Evolutionary conservation across 1,140 invertebrate species (phyloP), one percentile per base, ranked within the genome.

Genomic region (Bombus breviceps): DNA sequence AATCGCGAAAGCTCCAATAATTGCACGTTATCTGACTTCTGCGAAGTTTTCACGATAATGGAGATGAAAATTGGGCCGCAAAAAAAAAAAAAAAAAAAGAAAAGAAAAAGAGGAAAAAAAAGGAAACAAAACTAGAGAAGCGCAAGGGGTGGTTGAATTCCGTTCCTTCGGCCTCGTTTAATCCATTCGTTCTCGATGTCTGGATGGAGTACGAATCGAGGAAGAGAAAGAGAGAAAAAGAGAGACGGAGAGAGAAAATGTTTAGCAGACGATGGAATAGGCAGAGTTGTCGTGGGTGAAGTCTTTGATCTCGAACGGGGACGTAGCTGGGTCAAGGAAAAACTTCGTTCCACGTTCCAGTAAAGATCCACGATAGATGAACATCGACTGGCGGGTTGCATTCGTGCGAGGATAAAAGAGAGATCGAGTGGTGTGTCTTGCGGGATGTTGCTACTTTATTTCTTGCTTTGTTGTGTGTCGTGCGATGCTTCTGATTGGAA

Each of bases 251-350:
- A 25, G 28, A 28, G 34, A 69, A 69, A 80, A 53, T 80, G 66
- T 80, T 80, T 53, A 47, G 28, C 34, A 37, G 59, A 39, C 34
- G 13, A 32, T 39, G 13, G 57, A 39, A 41, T 5, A 53, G 57
- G 15, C 9, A 34, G 25, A 43, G 43, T 69, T 69, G 43, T 80
- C 78, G 64, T 69, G 64, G 32, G 34, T 37, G 34, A 53, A 53
- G 78, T 80, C 78, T 80, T 80, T 80, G 78, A 80, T 80, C 78
- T 80, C 78, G 78, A 80, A 69, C 78, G 64, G 22, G 77, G 41
- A 34, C 77, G 64, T 22, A 37, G 39, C n/a, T 34, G 77, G 77
- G 64, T 80, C 78, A 80, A 80, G 78, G 43, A 80, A 69, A 80
- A 53, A 64, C 43, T 69, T 69, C 25, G 78, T 53, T n/a, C 43